Percentiles rank a stretch among this genome's conserved stretches.
phyloP scores from a whole-genome alignment of 1,140 invertebrate genomes.

The Drosophila pseudoananassae region DNA sequence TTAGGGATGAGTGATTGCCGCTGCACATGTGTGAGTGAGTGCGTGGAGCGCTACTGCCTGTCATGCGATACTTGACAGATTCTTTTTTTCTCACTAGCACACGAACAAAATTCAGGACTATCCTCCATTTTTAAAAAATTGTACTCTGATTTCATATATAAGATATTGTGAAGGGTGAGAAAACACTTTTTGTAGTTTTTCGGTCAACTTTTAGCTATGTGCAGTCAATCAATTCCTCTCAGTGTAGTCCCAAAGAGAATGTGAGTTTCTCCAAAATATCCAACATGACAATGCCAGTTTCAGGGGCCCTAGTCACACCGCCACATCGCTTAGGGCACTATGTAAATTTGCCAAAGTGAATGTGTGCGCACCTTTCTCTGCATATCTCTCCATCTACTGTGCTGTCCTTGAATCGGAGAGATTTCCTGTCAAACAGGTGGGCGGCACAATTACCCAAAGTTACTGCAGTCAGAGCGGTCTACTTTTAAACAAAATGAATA shows the following conservation, averaged over 20 bases:
- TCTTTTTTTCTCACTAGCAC: slow-evolving; percentile 31
- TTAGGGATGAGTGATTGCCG: slow-evolving; percentile 66
- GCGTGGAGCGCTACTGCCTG: slow-evolving; percentile 31
- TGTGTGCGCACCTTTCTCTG: slow-evolving; percentile 10
- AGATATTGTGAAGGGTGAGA: no score
- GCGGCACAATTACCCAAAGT: slow-evolving; percentile 46
- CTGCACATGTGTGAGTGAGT: slow-evolving; percentile 51
- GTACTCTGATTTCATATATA: no score
- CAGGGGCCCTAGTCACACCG: slow-evolving; percentile 1
- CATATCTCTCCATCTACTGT: slow-evolving; percentile 8
- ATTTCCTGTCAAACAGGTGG: slow-evolving; percentile 62
- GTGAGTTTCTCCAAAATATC: slow-evolving; percentile 20
- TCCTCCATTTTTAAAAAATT: neutral
- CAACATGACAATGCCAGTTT: slow-evolving; percentile 49
- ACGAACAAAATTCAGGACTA: neutral
- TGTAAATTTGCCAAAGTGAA: slow-evolving; percentile 63
- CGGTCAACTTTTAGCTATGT: no score
- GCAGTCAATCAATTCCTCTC: neutral
- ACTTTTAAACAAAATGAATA: slow-evolving; percentile 66
- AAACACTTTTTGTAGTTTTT: no score
- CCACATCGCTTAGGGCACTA: slow-evolving; percentile 34
- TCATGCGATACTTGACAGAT: slow-evolving; percentile 73
- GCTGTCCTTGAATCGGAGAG: slow-evolving; percentile 21
- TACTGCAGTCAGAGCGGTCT: slow-evolving; percentile 24
- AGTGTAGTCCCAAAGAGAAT: neutral